Percentiles rank a stretch among this genome's conserved stretches.
phyloP scores from a whole-genome alignment of 2,797 vertebrate species.

The Scolopax rusticola region DNA sequence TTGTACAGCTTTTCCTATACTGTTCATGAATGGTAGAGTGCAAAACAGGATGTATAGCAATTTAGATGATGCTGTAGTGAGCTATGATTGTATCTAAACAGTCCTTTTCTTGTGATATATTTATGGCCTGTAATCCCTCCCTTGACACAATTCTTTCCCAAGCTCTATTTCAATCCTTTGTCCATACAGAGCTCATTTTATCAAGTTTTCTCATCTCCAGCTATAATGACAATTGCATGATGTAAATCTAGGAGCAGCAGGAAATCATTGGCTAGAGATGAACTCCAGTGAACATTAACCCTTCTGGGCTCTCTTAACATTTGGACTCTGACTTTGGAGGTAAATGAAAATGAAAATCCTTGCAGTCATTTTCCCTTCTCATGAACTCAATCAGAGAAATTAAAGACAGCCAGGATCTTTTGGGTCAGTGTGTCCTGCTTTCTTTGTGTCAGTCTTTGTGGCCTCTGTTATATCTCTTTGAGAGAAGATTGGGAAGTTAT shows the following conservation, averaged over 20 bases:
- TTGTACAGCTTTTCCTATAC: neutral
- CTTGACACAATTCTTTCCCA: constrained; percentile 7
- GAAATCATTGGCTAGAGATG: neutral
- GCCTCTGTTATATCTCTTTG: neutral
- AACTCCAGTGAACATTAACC: constrained; percentile 48
- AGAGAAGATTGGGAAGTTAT: neutral
- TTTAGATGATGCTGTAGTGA: neutral
- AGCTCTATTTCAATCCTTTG: constrained; percentile 25
- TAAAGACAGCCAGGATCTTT: neutral
- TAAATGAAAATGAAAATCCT: constrained; percentile 36
- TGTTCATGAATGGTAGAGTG: neutral
- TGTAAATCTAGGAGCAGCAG: constrained; percentile 28
- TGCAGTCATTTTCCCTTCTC: constrained; percentile 9
- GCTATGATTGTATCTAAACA: constrained; percentile 17
- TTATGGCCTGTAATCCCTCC: constrained; percentile 27
- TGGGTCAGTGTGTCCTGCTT: neutral
- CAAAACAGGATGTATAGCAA: constrained; percentile 7
- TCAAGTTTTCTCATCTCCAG: constrained; percentile 41
- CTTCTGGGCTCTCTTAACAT: constrained; percentile 23
- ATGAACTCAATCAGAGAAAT: neutral
- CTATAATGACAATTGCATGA: constrained; percentile 23
- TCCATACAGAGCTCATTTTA: constrained; percentile 32
- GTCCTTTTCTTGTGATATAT: constrained; percentile 25
- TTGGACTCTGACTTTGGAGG: neutral
- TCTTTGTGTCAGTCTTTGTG: neutral